Conservation (phyloP, 2,888 invertebrate genomes). For the Athalia cordata region DNA sequence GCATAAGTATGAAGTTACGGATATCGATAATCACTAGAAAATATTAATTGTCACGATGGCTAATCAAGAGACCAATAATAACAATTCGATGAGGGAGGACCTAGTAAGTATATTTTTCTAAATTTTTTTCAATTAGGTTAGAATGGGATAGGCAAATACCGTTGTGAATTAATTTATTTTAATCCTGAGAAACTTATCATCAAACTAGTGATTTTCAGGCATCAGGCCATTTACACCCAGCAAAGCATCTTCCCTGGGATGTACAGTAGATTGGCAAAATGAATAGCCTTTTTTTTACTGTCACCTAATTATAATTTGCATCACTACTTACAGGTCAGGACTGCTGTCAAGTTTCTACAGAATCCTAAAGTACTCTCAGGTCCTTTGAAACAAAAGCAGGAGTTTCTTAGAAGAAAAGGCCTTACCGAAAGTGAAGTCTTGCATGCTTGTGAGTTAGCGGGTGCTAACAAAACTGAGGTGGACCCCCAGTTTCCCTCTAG, state of each 20-base stretch:
- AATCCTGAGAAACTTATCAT: too few relatives aligned
- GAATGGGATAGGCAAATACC: background rate
- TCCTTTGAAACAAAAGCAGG: slow-evolving; percentile 85
- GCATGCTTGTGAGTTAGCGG: slow-evolving; percentile 82
- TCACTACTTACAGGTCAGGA: slow-evolving; percentile 80
- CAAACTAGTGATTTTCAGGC: too few relatives aligned
- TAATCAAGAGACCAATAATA: slow-evolving; percentile 61
- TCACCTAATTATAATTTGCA: background rate
- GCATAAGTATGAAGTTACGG: slow-evolving; percentile 36
- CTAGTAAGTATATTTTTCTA: slow-evolving; percentile 58
- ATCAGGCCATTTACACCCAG: too few relatives aligned
- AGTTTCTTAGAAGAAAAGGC: slow-evolving; percentile 86
- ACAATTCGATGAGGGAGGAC: slow-evolving; percentile 62
- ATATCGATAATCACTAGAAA: background rate
- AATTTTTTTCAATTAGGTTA: background rate
- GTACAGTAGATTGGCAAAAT: background rate
- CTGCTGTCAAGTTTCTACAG: slow-evolving; percentile 89
- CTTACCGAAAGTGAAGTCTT: slow-evolving; percentile 85
- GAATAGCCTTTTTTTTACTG: background rate
- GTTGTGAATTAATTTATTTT: background rate
- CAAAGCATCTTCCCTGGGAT: too few relatives aligned
- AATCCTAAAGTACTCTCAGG: slow-evolving; percentile 89
- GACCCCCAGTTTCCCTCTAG: background rate
- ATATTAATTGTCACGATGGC: slow-evolving; percentile 56
- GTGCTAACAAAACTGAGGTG: slow-evolving; percentile 45